A percentile compares a stretch with the other conserved stretches of the same genome.
Evolutionary conservation across 2,113 vertebrate species (phyloP).

Genomic region (Microtus richardsoni): DNA sequence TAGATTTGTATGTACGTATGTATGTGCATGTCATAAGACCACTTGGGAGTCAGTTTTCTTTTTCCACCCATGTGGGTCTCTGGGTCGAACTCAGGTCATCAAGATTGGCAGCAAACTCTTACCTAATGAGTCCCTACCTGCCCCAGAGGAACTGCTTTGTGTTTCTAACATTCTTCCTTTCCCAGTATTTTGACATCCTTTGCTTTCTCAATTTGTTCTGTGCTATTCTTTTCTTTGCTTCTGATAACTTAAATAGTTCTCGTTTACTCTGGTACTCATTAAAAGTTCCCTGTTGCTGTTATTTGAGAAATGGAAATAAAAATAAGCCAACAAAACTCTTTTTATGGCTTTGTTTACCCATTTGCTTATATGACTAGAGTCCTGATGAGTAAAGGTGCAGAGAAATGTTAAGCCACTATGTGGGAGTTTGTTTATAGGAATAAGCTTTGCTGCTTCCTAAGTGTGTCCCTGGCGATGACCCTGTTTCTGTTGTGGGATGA

Average conservation of each 20-base stretch:
- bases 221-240: slow-evolving; percentile 28
- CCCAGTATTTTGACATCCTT: background rate
- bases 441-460: slow-evolving; percentile 15
- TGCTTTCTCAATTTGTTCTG: background rate
- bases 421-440: slow-evolving; percentile 55
- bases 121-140: background rate
- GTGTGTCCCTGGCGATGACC: background rate
- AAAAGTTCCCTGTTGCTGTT: slow-evolving; percentile 8
- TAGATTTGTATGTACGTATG: background rate
- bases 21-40: background rate
- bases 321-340: background rate
- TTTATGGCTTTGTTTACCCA: slow-evolving; percentile 6
- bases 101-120: background rate
- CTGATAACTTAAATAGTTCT: background rate
- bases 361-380: slow-evolving; percentile 11
- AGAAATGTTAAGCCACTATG: background rate
- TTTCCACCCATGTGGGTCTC: background rate
- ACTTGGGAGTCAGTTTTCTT: background rate
- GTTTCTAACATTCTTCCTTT: background rate
- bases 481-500: background rate
- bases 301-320: slow-evolving; percentile 29
- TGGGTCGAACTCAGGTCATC: background rate
- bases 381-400: background rate
- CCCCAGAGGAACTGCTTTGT: background rate
- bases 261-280: background rate